Evolutionary conservation across 2,113 vertebrate species (phyloP).

Genomic region (Salvelinus fontinalis): DNA sequence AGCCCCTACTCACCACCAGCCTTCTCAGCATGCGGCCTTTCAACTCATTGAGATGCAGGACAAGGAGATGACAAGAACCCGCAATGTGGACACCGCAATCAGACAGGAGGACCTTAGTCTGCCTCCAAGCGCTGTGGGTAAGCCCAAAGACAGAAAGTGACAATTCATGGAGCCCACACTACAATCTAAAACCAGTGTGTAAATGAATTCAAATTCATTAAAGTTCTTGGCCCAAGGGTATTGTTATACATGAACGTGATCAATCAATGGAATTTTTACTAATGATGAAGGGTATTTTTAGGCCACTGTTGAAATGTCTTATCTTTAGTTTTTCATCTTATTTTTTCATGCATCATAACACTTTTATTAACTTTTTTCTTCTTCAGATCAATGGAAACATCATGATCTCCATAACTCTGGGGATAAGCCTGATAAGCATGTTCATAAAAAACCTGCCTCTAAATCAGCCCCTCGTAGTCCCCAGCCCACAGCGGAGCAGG

Average conservation of each 20-base stretch:
- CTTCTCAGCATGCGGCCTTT: neutral
- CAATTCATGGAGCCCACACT: neutral
- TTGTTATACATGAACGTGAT: no score
- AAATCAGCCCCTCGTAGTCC: constrained; percentile 56
- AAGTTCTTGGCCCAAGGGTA: no score
- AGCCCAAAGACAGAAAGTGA: constrained; percentile 19
- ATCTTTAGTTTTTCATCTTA: neutral
- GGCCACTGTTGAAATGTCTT: neutral
- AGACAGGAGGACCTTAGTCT: constrained; percentile 44
- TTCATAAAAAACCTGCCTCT: constrained; percentile 47
- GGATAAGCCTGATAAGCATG: constrained; percentile 55
- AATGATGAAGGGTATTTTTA: neutral
- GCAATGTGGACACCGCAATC: constrained; percentile 23
- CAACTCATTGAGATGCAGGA: constrained; percentile 19
- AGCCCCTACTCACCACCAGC: neutral
- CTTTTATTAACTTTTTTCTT: constrained; percentile 51
- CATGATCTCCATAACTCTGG: constrained; percentile 60
- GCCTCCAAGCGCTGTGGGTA: constrained; percentile 51
- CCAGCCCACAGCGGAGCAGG: constrained; percentile 71
- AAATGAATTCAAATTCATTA: neutral
- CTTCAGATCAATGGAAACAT: constrained; percentile 73
- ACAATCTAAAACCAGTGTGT: neutral
- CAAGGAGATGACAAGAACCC: constrained; percentile 25
- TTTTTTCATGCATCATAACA: neutral
- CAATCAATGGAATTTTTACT: no score